Base-by-base conservation (phyloP, 2,113 vertebrate species). In the Oostethus manadensis region DNA sequence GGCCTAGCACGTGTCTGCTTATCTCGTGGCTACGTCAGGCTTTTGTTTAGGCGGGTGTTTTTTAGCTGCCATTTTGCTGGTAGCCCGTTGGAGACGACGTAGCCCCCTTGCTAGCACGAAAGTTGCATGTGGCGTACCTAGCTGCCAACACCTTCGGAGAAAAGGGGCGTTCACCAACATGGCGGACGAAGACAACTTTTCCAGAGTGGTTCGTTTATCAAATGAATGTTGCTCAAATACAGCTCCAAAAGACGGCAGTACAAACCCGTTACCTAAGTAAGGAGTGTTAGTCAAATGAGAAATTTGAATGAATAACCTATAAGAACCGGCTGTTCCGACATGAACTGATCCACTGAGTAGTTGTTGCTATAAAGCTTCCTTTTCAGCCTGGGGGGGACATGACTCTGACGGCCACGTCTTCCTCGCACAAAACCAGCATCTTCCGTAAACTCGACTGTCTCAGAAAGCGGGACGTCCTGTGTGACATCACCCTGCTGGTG, bases 401-500 rank as follows among this genome's bases (percentile, higher is more conserved):
- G 94, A 89, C 90, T 75, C 79, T 83, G 66, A 44, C 62, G 15
- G 51, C 50, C 46, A 21, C 47, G 11, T 21, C 76, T 9, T 22
- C 79, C 0, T 86, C 87, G 16, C 92, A 99, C 79, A 90, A 91
- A 72, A 90, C 92, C 47, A 89, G 88, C 17, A 86, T 99, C 65
- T 76, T 99, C 60, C 86, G 90, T 62, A 92, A 93, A 73, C 92
- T 97, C 10, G 86, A 94, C 70, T 87, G 88, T 9, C 91, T 98
- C 49, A 89, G 97, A 58, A 94, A 88, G 68, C 90, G 87, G 18
- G 90, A 92, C 60, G 90, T 95, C 17, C 88, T 99, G 60, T 99
- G 97, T 61, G 97, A 99, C 73, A 91, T 96, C 76, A 98, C 94
- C 10, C 83, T 99, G 0, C 92, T 96, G 1, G 96, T 95, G 55